A percentile compares a stretch with the other conserved stretches of the same genome.
phyloP scores from a whole-genome alignment of 2,797 vertebrate species.

The Tiaroga cobitis region DNA sequence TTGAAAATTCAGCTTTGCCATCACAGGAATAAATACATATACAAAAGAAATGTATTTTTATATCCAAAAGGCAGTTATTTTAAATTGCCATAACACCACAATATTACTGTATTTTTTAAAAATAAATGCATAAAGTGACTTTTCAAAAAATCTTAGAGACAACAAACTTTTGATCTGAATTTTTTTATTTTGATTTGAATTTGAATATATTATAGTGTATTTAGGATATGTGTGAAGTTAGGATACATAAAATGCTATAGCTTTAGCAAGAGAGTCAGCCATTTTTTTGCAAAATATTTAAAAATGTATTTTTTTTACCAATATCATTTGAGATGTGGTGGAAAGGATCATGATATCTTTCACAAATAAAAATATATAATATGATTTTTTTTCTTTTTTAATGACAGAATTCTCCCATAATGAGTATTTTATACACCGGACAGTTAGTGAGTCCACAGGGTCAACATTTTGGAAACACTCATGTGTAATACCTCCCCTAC shows the following conservation, averaged over 20 bases:
- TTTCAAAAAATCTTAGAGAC: too few species aligned
- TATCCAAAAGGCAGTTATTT: neutral
- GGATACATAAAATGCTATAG: neutral
- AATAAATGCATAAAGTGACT: neutral
- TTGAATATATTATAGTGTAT: neutral
- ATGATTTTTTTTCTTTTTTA: neutral
- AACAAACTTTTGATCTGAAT: too few species aligned
- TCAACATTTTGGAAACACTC: neutral
- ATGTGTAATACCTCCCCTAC: neutral
- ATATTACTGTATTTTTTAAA: neutral
- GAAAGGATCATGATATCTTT: neutral
- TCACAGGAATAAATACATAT: too few species aligned
- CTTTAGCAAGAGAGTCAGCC: neutral
- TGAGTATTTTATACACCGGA: neutral
- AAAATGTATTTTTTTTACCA: neutral
- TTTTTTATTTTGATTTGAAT: too few species aligned
- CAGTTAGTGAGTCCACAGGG: neutral
- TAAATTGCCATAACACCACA: neutral
- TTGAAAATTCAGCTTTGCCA: too few species aligned
- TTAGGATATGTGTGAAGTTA: neutral
- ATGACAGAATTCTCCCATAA: neutral
- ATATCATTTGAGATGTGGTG: neutral
- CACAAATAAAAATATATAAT: neutral
- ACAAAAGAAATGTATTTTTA: neutral
- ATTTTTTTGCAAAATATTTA: neutral